phyloP scores from a whole-genome alignment of 2,113 vertebrate genomes.

The Oenanthe melanoleuca region DNA sequence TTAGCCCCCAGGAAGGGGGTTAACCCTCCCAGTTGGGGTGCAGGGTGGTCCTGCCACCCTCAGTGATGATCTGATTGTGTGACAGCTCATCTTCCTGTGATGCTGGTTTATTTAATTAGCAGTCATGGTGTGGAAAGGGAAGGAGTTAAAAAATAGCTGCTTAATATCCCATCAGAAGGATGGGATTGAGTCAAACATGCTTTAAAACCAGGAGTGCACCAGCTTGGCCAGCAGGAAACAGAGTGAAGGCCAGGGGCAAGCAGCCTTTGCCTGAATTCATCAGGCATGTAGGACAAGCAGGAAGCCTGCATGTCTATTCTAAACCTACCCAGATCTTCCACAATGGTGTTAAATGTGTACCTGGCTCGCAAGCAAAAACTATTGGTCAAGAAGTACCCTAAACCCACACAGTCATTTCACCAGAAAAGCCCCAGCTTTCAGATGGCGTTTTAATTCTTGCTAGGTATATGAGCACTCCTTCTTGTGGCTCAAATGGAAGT shows the following conservation, averaged over 20 bases:
- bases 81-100: background rate
- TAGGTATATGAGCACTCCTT: background rate
- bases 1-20: background rate
- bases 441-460: background rate
- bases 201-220: background rate
- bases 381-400: background rate
- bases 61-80: fast-evolving
- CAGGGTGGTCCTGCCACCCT: background rate
- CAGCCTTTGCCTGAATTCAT: background rate
- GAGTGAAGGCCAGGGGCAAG: background rate
- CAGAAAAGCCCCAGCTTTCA: background rate
- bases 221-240: background rate
- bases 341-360: background rate
- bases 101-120: background rate
- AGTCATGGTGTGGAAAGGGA: background rate
- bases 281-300: background rate
- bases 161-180: background rate
- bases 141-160: background rate
- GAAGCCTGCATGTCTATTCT: background rate
- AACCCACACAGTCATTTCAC: background rate
- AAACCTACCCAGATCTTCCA: background rate
- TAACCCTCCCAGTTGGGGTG: background rate
- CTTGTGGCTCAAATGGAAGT: background rate
- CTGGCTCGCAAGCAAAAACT: background rate
- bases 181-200: background rate